Evolutionary conservation across 2,888 invertebrate species (phyloP), one percentile per base, ranked within the genome.

Genomic region (Embidobia sp.): DNA sequence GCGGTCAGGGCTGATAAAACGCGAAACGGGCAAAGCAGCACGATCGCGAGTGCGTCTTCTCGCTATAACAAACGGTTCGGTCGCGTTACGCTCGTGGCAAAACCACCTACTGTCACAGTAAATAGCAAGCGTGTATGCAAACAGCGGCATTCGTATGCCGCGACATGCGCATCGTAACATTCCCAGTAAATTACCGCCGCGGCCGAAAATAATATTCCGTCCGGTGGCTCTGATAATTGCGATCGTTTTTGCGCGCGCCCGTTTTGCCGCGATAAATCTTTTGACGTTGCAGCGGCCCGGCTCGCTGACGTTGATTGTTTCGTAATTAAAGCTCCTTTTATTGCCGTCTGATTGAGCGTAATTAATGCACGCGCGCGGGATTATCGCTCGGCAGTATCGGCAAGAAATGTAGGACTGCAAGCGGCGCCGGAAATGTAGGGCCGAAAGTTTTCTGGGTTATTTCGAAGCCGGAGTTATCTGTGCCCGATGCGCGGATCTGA

Each of bases 11-110:
- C 42, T 51, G 75, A 66, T 79, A 79, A 78, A 82, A 82, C 77
- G 77, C 59, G 59, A 75, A 78, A 81, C 80, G 79, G 7, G 13
- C 48, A 53, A 18, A 18, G 61, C 48, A n/a, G n/a, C n/a, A n/a
- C 57, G 51, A 77, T 70, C 48, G 49, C 72, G 42, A 79, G 80
- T 76, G 51, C 76, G 77, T 81, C 82, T 87, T 86, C 85, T 87
- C 85, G 84, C 69, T 51, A 42, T 48, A 69, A 75, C 75, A 75
- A 72, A 77, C 79, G 77, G 72, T 74, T 81, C 80, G 84, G 84
- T 85, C 82, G 85, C 83, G 84, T 86, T 87, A 84, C 85, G 81
- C 79, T 78, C 82, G 64, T 77, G 59, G 77, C 83, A 86, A 86
- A 87, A 87, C 86, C 82, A 40, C 69, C 75, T 70, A 69, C 79